Conservation (phyloP, 2,888 invertebrate species). For the Sphecodes monilicornis region DNA sequence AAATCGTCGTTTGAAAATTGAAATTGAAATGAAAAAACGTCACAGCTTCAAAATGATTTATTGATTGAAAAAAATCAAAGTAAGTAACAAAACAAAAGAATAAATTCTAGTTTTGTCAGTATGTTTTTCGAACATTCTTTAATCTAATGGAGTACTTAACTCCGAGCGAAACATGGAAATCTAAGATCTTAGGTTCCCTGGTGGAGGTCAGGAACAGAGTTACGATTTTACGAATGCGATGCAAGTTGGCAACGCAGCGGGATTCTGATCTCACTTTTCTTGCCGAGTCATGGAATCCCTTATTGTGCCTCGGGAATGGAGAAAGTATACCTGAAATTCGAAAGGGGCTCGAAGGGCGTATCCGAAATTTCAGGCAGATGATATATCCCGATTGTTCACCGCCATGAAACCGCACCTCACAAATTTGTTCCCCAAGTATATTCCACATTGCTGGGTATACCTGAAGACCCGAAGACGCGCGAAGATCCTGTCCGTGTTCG, state of each 20-base stretch:
- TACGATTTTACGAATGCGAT: constrained; percentile 25
- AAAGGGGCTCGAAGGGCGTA: constrained; percentile 54
- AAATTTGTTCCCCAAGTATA: neutral
- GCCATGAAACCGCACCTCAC: neutral
- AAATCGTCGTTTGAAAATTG: too few relatives aligned
- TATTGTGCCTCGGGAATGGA: neutral
- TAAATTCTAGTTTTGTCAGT: too few relatives aligned
- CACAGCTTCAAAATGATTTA: too few relatives aligned
- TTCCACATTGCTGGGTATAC: neutral
- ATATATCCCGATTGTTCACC: constrained; percentile 29
- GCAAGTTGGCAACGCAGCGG: constrained; percentile 17
- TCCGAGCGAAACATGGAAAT: too few relatives aligned
- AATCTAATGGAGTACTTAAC: too few relatives aligned
- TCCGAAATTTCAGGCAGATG: constrained; percentile 42
- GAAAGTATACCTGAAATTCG: constrained; percentile 56
- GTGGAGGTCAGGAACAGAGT: neutral
- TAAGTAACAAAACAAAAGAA: too few relatives aligned
- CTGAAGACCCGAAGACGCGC: neutral
- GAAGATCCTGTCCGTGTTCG: neutral
- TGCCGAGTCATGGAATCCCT: constrained; percentile 1
- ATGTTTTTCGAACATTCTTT: too few relatives aligned
- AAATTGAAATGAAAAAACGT: too few relatives aligned
- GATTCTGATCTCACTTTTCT: constrained; percentile 21
- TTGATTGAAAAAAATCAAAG: too few relatives aligned
- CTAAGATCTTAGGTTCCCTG: neutral